A percentile compares a stretch with the other conserved stretches of the same genome.
These are phyloP conservation scores for Xiphias gladius DNA, from an alignment of 2,113 vertebrate species.

Conservation along the genomic window DNA sequence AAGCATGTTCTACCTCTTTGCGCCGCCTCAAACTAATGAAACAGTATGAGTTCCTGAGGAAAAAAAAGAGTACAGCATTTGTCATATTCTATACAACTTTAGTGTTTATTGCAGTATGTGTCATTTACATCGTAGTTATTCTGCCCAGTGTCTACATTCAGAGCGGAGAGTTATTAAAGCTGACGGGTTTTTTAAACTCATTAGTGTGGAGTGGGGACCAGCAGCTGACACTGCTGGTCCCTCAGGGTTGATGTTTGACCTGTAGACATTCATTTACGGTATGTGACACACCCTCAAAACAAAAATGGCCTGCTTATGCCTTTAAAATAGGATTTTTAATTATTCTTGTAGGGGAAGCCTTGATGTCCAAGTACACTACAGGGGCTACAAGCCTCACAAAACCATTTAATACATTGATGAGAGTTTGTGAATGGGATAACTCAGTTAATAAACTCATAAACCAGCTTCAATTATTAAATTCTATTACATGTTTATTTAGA, in stretches of 20 bases:
- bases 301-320: neutral
- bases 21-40: conserved; percentile 61
- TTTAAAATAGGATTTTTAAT: neutral
- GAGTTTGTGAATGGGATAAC: neutral
- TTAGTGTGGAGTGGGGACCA: conserved; percentile 57
- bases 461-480: neutral
- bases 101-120: conserved; percentile 21
- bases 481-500: neutral
- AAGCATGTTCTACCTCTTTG: conserved; percentile 47
- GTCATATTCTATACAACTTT: neutral
- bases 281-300: conserved; percentile 6
- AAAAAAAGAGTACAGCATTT: conserved; percentile 8
- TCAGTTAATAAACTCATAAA: neutral
- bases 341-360: neutral
- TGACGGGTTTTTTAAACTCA: conserved; percentile 67
- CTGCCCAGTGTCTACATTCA: conserved; percentile 1
- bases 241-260: conserved; percentile 40
- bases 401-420: neutral
- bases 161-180: conserved; percentile 50
- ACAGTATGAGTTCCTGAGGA: conserved; percentile 34
- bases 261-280: conserved; percentile 12
- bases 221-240: conserved; percentile 42
- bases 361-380: neutral
- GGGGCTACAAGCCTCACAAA: neutral
- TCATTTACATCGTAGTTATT: conserved; percentile 28